Conservation (phyloP, 2,888 invertebrate genomes). For the Platerodrilus igneus region DNA sequence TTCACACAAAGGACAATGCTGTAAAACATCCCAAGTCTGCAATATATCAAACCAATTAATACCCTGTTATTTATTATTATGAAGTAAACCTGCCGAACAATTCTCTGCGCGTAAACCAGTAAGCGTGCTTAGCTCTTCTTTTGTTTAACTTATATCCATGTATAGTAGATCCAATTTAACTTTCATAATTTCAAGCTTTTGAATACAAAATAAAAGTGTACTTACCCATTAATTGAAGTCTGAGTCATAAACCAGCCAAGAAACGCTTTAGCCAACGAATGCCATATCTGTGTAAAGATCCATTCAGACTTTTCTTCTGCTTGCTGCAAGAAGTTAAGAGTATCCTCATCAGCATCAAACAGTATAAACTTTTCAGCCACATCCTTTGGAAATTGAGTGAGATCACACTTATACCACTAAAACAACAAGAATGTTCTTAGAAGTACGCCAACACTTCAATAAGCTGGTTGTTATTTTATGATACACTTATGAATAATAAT, state of each 20-base stretch:
- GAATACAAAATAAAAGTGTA: constrained; percentile 32
- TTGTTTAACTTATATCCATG: too few relatives aligned
- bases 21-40: constrained; percentile 43
- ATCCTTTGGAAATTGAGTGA: constrained; percentile 51
- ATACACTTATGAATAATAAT: constrained; percentile 42
- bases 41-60: constrained; percentile 49
- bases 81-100: constrained; percentile 41
- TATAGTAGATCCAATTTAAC: too few relatives aligned
- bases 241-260: constrained; percentile 88
- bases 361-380: constrained; percentile 60
- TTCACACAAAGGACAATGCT: constrained; percentile 44
- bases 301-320: constrained; percentile 79
- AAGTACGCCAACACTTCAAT: constrained; percentile 5
- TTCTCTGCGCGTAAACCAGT: too few relatives aligned
- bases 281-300: constrained; percentile 86
- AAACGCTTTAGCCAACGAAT: constrained; percentile 78
- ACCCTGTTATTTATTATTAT: constrained; percentile 47
- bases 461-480: constrained; percentile 25
- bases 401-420: constrained; percentile 72
- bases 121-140: too few relatives aligned
- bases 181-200: too few relatives aligned
- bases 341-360: constrained; percentile 66
- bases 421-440: constrained; percentile 33
- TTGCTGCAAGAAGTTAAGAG: constrained; percentile 65
- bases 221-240: constrained; percentile 93